Evolutionary conservation across 2,888 invertebrate genomes (phyloP).

Genomic region (Drosophila rellima): DNA sequence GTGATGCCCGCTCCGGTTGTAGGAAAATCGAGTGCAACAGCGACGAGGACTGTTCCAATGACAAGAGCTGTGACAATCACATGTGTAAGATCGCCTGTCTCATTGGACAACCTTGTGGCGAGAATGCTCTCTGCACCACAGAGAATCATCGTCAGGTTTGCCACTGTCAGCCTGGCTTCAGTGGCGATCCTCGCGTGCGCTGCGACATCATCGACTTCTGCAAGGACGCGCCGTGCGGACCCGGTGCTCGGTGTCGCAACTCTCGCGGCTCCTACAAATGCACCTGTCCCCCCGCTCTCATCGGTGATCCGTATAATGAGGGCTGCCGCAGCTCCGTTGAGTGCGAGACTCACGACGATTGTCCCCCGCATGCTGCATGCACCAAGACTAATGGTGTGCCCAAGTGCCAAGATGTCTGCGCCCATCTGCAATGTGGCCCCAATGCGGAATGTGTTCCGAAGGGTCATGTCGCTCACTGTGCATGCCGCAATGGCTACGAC

Average conservation of each 20-base stretch:
- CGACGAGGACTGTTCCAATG: conserved; percentile 91
- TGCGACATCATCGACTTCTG: conserved; percentile 93
- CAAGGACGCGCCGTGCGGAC: conserved; percentile 91
- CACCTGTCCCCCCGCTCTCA: conserved; percentile 91
- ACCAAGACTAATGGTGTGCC: conserved; percentile 89
- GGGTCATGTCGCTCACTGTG: conserved; percentile 92
- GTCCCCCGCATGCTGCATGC: conserved; percentile 93
- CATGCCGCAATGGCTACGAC: conserved; percentile 91
- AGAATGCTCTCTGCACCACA: conserved; percentile 94
- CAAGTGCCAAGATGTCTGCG: conserved; percentile 94
- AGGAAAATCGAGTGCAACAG: conserved; percentile 91
- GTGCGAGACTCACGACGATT: conserved; percentile 92
- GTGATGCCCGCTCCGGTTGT: conserved; percentile 93
- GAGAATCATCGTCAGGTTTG: conserved; percentile 92
- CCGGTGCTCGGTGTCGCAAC: conserved; percentile 92
- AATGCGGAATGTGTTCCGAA: conserved; percentile 93
- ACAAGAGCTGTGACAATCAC: conserved; percentile 93
- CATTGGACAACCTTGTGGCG: conserved; percentile 93
- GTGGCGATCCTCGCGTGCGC: conserved; percentile 91
- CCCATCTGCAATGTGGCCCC: conserved; percentile 91
- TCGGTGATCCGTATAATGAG: conserved; percentile 94
- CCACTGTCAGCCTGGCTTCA: conserved; percentile 95
- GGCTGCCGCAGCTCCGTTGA: conserved; percentile 94
- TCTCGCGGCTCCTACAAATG: conserved; percentile 93
- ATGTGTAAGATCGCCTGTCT: conserved; percentile 95